A percentile compares a stretch with the other conserved stretches of the same genome.
phyloP scores from a whole-genome alignment of 2,888 invertebrate genomes.

The Rambutsinella grinnellia region DNA sequence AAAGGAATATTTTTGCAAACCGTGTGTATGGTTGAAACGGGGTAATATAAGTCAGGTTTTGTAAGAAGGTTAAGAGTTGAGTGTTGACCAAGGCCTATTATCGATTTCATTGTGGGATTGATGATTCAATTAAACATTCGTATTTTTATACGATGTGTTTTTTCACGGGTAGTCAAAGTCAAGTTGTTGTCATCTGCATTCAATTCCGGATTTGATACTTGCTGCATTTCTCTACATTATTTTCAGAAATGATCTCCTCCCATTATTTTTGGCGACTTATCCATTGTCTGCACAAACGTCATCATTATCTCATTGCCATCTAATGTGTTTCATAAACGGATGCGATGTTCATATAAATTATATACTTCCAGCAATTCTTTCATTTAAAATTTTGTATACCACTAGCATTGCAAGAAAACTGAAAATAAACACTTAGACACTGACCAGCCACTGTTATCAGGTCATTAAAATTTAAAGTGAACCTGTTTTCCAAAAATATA shows the following conservation, averaged over 20 bases:
- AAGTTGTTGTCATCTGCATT: slow-evolving; percentile 13
- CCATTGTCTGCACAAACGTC: background rate
- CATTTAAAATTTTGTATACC: background rate
- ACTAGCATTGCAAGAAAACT: background rate
- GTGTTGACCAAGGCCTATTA: too few species aligned
- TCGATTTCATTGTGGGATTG: slow-evolving; percentile 12
- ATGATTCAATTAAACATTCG: slow-evolving; percentile 38
- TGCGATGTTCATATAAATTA: slow-evolving; percentile 6
- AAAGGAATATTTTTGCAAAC: background rate
- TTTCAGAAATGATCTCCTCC: background rate
- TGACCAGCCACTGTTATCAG: slow-evolving; percentile 21
- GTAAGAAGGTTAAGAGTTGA: too few species aligned
- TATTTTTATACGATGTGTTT: slow-evolving; percentile 32
- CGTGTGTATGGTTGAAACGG: too few species aligned
- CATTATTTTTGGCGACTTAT: background rate
- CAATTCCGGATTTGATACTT: slow-evolving; percentile 23
- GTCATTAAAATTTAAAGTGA: slow-evolving; percentile 26
- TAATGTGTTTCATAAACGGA: slow-evolving; percentile 22
- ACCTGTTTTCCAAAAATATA: slow-evolving; percentile 48
- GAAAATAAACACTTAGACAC: background rate
- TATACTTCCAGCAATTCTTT: slow-evolving; percentile 1
- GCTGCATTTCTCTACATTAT: background rate
- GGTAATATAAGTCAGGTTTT: too few species aligned
- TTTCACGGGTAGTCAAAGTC: slow-evolving; percentile 51
- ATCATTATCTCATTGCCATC: background rate